phyloP scores from a whole-genome alignment of 2,113 vertebrate genomes.

The Chiloscyllium plagiosum region DNA sequence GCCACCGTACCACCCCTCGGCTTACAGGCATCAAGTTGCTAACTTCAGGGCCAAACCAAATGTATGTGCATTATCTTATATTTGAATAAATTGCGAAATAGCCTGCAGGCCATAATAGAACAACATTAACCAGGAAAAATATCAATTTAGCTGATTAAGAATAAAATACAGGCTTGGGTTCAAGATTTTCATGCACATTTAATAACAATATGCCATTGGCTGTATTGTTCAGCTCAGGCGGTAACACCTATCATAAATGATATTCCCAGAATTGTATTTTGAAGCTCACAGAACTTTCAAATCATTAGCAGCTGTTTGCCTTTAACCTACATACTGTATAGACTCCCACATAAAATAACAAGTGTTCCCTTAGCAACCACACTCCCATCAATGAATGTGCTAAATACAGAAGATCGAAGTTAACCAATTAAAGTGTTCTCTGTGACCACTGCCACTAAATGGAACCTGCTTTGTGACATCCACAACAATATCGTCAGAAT shows the following conservation, averaged over 20 bases:
- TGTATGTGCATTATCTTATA: neutral
- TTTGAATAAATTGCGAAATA: neutral
- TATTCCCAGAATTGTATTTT: neutral
- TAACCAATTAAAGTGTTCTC: conserved; percentile 20
- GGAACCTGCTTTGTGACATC: neutral
- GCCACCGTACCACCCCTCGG: too few relatives aligned
- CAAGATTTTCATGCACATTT: neutral
- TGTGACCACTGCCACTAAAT: neutral
- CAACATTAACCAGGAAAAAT: neutral
- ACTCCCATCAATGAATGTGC: neutral
- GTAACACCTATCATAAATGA: neutral
- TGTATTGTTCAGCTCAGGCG: neutral
- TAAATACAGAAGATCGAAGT: neutral
- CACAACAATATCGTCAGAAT: neutral
- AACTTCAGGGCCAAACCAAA: neutral
- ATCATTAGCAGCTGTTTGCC: neutral
- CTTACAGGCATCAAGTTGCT: neutral
- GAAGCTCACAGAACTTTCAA: neutral
- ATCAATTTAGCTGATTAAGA: neutral
- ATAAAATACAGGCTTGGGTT: neutral
- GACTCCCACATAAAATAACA: neutral
- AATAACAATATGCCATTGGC: neutral
- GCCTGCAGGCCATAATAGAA: neutral
- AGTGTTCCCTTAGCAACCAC: neutral
- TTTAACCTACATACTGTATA: neutral